Conservation (phyloP, 2,113 vertebrate genomes). For the Leuciscus idus region DNA sequence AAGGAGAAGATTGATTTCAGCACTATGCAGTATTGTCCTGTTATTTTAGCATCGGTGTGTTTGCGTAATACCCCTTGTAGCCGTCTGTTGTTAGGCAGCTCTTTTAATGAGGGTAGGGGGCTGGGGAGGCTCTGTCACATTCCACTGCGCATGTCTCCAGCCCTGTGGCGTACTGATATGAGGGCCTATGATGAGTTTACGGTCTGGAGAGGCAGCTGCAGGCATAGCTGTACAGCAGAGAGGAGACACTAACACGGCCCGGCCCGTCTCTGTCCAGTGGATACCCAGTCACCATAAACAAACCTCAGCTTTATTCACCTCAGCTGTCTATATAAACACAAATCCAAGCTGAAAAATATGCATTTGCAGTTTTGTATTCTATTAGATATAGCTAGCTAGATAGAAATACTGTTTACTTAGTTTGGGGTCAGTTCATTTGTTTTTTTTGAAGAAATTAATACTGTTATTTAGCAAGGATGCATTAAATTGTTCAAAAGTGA, state of each 20-base stretch:
- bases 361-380: not conserved
- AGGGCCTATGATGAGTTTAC: slow-evolving; percentile 66
- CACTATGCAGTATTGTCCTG: slow-evolving; percentile 1
- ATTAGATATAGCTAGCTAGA: not conserved
- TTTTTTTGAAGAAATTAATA: not conserved
- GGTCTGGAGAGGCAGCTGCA: slow-evolving; percentile 58
- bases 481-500: not conserved
- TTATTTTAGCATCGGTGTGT: slow-evolving; percentile 18
- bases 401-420: not conserved
- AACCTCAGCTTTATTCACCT: slow-evolving; percentile 2
- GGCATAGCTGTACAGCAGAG: slow-evolving; percentile 32
- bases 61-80: not conserved
- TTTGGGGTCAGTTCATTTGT: not conserved
- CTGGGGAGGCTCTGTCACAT: not conserved
- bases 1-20: slow-evolving; percentile 10
- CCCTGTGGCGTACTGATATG: slow-evolving; percentile 30
- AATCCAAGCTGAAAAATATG: not conserved
- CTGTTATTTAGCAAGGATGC: not conserved
- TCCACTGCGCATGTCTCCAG: slow-evolving; percentile 29
- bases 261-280: not conserved
- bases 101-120: not conserved
- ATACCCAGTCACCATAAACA: not conserved
- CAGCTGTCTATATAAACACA: not conserved
- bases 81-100: slow-evolving; percentile 15
- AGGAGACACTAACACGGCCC: slow-evolving; percentile 9